Conservation (phyloP, 2,113 vertebrate genomes). For the Polypterus bichir region DNA sequence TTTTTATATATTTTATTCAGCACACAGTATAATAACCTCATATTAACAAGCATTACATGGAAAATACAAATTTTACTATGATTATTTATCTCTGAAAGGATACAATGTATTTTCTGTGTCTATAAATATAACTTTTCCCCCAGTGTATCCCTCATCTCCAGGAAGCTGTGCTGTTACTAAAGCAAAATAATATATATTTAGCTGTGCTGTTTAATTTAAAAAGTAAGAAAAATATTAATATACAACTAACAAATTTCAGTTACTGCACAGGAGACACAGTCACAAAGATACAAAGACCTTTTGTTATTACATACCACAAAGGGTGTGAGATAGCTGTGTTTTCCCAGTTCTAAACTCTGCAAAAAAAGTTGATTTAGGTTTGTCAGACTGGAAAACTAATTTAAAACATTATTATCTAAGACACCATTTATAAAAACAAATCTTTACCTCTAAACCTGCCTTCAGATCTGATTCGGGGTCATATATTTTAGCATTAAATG, state of each 20-base stretch:
- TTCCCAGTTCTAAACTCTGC: slow-evolving; percentile 95
- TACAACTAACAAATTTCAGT: neutral
- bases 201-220: slow-evolving; percentile 16
- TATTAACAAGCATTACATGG: neutral
- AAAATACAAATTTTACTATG: neutral
- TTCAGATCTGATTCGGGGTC: too few relatives aligned
- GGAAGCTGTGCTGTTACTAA: slow-evolving; percentile 89
- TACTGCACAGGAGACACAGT: too few relatives aligned
- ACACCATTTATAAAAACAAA: neutral
- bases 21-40: too few relatives aligned
- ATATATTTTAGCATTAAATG: too few relatives aligned
- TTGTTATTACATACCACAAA: slow-evolving; percentile 69
- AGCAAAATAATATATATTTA: slow-evolving; percentile 5
- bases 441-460: too few relatives aligned
- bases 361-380: slow-evolving; percentile 16
- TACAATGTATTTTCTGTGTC: slow-evolving; percentile 98
- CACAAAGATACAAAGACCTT: too few relatives aligned
- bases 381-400: neutral
- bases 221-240: slow-evolving; percentile 23
- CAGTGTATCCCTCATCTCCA: slow-evolving; percentile 72
- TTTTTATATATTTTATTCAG: too few relatives aligned
- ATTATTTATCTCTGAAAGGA: slow-evolving; percentile 39
- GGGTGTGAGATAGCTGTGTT: slow-evolving; percentile 91
- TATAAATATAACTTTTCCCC: slow-evolving; percentile 92
- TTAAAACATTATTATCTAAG: neutral